These are phyloP conservation scores for Aurelia aurita complex sp. Pacific DNA, from an alignment of 30 jellyfish, hydroid and myxozoan genomes.

Conservation along the genomic window DNA sequence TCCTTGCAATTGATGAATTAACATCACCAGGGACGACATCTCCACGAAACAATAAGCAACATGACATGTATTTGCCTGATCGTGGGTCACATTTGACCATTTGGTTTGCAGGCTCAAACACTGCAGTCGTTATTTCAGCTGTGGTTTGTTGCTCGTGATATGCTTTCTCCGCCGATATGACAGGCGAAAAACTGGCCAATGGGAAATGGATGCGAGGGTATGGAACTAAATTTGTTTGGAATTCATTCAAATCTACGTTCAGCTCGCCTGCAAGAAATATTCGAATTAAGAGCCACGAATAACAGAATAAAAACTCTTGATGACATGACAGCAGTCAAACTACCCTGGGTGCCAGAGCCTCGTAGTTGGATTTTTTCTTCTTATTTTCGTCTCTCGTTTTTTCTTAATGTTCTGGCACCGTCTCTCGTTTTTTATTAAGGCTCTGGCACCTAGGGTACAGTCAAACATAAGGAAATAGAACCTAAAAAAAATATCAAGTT, in stretches of 20 bases:
- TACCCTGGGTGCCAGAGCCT: too few relatives aligned
- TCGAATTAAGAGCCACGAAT: too few relatives aligned
- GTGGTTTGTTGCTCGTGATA: conserved; percentile 81
- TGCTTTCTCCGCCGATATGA: conserved; percentile 90
- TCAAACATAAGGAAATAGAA: too few relatives aligned
- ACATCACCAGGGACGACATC: conserved; percentile 98
- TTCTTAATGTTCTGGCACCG: too few relatives aligned
- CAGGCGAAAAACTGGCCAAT: conserved; percentile 93
- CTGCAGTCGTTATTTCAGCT: conserved; percentile 79
- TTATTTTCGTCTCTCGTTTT: too few relatives aligned
- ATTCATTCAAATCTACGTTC: conserved; percentile 92
- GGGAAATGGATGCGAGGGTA: conserved; percentile 98
- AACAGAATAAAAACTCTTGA: too few relatives aligned
- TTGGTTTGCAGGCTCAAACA: conserved; percentile 85
- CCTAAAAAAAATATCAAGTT: too few relatives aligned
- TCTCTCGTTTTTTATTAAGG: too few relatives aligned
- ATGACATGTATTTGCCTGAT: conserved; percentile 94
- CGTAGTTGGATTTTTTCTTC: too few relatives aligned
- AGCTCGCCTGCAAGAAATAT: conserved; percentile 71
- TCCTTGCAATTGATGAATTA: conserved; percentile 81
- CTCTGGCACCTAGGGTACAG: too few relatives aligned
- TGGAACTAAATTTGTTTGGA: conserved; percentile 95
- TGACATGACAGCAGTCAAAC: too few relatives aligned
- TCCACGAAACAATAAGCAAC: conserved; percentile 93
- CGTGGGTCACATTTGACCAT: conserved; percentile 95